Base-by-base conservation (phyloP, 2,113 vertebrate genomes). In the Thalassarche chlororhynchos region DNA sequence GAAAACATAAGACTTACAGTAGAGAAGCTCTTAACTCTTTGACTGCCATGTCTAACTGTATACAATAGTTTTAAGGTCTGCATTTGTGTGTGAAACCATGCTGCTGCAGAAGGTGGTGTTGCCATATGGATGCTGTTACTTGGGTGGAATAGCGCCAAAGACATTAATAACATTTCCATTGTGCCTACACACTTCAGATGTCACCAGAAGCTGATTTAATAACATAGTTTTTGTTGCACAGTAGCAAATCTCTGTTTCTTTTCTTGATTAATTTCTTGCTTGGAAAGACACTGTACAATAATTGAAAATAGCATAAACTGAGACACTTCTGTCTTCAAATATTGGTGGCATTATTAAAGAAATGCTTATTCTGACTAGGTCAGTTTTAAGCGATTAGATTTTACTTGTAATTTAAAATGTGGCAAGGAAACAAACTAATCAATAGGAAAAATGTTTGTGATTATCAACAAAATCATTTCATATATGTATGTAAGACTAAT, bases 61-160 rank as follows among this genome's bases (percentile, higher is more conserved):
- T 77, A 44, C 44, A 6, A 8, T 70, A 25, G 18, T 20, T 82
- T 66, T 28, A 70, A 47, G 32, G 26, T 23, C 58, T 40, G 8
- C 40, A 26, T 64, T 80, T 84, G 62, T 14, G 25, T 76, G 40
- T 82, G 91, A 89, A 88, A 42, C 25, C 34, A 26, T 72, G 4
- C 79, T 86, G 60, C 79, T 94, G 77, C 57, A 72, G 75, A 87
- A 92, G 72, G 65, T 90, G 75, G 24, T 86, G 26, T n/a, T 86
- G 62, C 87, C 77, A 71, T 93, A 80, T 85, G 93, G 91, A 65
- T 96, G 69, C 76, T 94, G 65, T 93, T 96, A 51, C n/a, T 94
- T 72, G 84, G 46, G 16, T 90, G 66, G 91, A 90, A 42, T 44
- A 65, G 23, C 10, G 75, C 95, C 75, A 87, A 52, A 80, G 86